Evolutionary conservation across 2,797 vertebrate species (phyloP).

Genomic region (Darevskia nairensis): DNA sequence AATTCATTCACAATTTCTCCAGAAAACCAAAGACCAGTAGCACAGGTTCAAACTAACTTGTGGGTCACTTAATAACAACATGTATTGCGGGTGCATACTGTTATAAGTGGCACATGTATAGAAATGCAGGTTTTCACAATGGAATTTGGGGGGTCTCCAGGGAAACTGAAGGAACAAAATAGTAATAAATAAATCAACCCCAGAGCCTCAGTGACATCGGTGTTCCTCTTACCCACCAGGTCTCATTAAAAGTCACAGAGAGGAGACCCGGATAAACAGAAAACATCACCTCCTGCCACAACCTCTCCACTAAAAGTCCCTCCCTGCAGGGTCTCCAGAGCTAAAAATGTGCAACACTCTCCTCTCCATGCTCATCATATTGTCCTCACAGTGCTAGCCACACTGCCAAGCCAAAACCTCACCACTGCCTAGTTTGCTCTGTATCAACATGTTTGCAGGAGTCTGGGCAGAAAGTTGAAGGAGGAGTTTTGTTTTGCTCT

Average conservation of each 20-base stretch:
- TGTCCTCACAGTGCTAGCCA: neutral
- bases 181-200: too few species aligned
- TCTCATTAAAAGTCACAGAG: neutral
- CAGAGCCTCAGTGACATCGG: neutral
- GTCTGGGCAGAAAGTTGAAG: too few species aligned
- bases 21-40: too few species aligned
- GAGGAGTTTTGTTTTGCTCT: neutral
- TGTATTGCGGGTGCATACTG: too few species aligned
- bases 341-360: neutral
- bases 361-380: neutral
- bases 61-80: too few species aligned
- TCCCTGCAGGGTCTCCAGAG: fast-evolving
- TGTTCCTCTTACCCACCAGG: fast-evolving
- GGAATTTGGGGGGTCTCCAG: too few species aligned
- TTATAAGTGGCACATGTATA: too few species aligned
- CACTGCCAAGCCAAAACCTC: neutral
- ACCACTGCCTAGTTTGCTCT: neutral
- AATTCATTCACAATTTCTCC: too few species aligned
- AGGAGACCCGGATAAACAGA: fast-evolving
- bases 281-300: fast-evolving
- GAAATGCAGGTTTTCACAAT: too few species aligned
- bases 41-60: too few species aligned
- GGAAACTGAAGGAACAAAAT: too few species aligned
- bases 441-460: neutral
- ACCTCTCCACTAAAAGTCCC: neutral